Base-by-base conservation (phyloP, 1,140 invertebrate species). In the Melanaphis sacchari region DNA sequence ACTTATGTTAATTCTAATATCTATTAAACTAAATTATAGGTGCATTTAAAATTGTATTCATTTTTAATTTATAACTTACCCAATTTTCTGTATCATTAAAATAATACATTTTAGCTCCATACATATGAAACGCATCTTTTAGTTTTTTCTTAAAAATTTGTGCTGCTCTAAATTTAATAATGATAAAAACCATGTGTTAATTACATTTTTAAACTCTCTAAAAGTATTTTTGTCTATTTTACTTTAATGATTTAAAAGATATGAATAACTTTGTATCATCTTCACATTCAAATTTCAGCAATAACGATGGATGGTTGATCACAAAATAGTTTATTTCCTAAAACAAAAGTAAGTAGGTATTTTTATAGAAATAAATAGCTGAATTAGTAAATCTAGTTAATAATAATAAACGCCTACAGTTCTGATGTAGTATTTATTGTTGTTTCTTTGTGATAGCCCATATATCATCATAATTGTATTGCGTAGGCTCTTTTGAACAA, bases 381-480 rank as follows among this genome's bases (percentile, higher is more conserved):
- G 5, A 88, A n/a, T 90, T 31, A 31, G 31, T 41, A 59, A 2
- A 59, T 36, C 4, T 66, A 59, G 18, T n/a, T 40, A 49, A 40
- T 40, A 40, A 91, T 43, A 91, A 36, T 8, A 59, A 91, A 81
- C 6, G 21, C 24, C 38, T 93, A 93, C 91, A 21, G 18, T 82
- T 85, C 40, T 85, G 54, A 93, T 54, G 15, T 31, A 93, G n/a
- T 31, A 31, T 85, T 54, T 93, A 52, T 52, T 85, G 36, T 84
- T 93, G 40, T 26, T 85, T 85, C 38, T 54, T 41, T 54, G 31
- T 26, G 90, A 91, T n/a, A 91, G 81, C 54, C 91, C 91, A 85
- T 93, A 93, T 7, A 93, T 93, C 91, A 93, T 93, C 91, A 93
- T 93, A n/a, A 93, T 93, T 43, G 91, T 93, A n/a, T 93, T 93